phyloP scores from a whole-genome alignment of 2,888 invertebrate species.

The Callimorpha dominula region DNA sequence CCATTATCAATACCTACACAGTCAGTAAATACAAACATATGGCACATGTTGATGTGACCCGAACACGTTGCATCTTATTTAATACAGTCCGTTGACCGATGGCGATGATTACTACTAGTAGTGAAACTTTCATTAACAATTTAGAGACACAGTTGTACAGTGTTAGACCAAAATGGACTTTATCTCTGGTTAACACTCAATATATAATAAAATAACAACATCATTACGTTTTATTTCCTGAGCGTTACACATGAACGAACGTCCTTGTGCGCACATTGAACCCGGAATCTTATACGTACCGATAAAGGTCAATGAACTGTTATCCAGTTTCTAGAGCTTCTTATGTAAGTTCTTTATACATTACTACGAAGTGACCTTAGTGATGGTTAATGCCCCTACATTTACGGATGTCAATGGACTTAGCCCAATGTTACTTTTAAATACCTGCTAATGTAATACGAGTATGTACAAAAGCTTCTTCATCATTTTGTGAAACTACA shows the following conservation, averaged over 20 bases:
- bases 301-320: constrained; percentile 72
- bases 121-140: constrained; percentile 55
- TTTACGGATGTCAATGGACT: constrained; percentile 16
- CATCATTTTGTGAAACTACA: background rate
- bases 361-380: constrained; percentile 74
- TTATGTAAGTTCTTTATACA: constrained; percentile 75
- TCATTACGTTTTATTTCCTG: constrained; percentile 57
- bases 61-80: constrained; percentile 34
- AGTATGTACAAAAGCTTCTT: too few species aligned
- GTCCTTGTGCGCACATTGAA: constrained; percentile 80
- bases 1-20: constrained; percentile 5
- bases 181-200: constrained; percentile 24
- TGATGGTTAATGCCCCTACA: constrained; percentile 66
- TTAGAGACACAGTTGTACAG: constrained; percentile 33
- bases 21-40: background rate
- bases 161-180: constrained; percentile 45
- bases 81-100: constrained; percentile 59
- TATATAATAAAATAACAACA: constrained; percentile 39
- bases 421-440: constrained; percentile 12
- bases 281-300: constrained; percentile 74
- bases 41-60: constrained; percentile 20
- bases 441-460: background rate
- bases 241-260: constrained; percentile 65
- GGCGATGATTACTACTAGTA: constrained; percentile 56
- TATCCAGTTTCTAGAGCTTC: constrained; percentile 67